A percentile compares a stretch with the other conserved stretches of the same genome.
Conservation (phyloP, 2,888 invertebrate species). For the Catocala sponsa region DNA sequence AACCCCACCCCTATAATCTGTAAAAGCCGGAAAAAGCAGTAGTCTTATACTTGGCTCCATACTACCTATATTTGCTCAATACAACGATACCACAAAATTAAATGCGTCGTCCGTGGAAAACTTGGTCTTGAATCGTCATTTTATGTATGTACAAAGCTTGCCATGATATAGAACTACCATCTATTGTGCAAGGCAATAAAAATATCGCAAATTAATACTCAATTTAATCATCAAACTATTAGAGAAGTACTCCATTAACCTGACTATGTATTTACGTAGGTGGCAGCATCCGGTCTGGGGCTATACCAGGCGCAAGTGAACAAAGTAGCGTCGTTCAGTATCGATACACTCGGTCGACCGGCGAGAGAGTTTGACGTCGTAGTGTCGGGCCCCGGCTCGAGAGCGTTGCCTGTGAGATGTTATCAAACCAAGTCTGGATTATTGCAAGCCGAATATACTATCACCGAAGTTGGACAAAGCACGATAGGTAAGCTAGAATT, state of each 20-base stretch:
- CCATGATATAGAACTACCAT: no score
- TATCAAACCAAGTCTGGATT: slow-evolving; percentile 99
- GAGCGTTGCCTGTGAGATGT: slow-evolving; percentile 96
- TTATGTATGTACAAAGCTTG: no score
- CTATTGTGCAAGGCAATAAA: no score
- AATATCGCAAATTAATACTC: no score
- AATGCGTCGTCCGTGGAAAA: no score
- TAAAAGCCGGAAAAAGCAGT: no score
- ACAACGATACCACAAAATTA: no score
- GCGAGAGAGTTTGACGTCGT: slow-evolving; percentile 97
- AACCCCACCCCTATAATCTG: no score
- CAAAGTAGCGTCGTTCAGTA: slow-evolving; percentile 94
- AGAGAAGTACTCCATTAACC: not conserved
- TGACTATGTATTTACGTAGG: slow-evolving; percentile 60
- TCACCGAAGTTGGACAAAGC: slow-evolving; percentile 92
- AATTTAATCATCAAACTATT: no score
- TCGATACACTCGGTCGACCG: slow-evolving; percentile 95
- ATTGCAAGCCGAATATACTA: slow-evolving; percentile 97
- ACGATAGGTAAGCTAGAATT: slow-evolving; percentile 86
- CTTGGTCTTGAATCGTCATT: no score
- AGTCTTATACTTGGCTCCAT: no score
- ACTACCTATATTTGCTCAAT: no score
- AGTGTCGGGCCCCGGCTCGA: slow-evolving; percentile 93
- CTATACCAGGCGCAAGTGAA: slow-evolving; percentile 95
- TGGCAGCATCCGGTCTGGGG: slow-evolving; percentile 93